A percentile compares a stretch with the other conserved stretches of the same genome.
These are phyloP conservation scores for Esox lucius DNA, from an alignment of 2,797 vertebrate genomes.

Conservation along the genomic window DNA sequence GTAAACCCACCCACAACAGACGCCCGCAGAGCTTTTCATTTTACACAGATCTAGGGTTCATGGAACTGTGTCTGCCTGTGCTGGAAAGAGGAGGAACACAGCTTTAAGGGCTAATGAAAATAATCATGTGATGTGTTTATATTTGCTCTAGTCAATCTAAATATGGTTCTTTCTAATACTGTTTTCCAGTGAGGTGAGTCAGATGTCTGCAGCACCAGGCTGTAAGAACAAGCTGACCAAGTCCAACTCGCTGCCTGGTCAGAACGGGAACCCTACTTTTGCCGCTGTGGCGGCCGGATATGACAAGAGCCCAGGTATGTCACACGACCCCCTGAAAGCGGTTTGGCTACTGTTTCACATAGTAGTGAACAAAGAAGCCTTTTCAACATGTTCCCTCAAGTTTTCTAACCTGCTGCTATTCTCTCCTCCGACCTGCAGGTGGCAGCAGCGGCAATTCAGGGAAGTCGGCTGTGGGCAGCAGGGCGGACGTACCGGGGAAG, in stretches of 20 bases:
- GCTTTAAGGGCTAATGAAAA: not conserved
- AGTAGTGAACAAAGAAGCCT: no score
- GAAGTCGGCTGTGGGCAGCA: slow-evolving; percentile 36
- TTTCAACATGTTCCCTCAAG: not conserved
- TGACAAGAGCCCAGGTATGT: slow-evolving; percentile 83
- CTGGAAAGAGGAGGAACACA: not conserved
- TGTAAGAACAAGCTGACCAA: slow-evolving; percentile 72
- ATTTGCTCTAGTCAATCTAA: not conserved
- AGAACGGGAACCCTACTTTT: slow-evolving; percentile 85
- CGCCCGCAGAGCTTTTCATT: not conserved
- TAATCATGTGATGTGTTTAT: not conserved
- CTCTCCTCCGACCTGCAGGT: slow-evolving; percentile 56
- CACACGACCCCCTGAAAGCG: not conserved
- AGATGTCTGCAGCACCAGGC: slow-evolving; percentile 62
- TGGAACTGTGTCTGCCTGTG: not conserved
- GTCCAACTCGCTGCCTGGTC: slow-evolving; percentile 80
- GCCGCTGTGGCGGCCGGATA: slow-evolving; percentile 85
- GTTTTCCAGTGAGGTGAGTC: slow-evolving; percentile 68
- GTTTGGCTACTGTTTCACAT: no score
- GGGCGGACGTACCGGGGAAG: slow-evolving; percentile 68
- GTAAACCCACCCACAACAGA: slow-evolving; percentile 7
- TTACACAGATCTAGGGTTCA: not conserved
- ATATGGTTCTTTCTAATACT: not conserved
- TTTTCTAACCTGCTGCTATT: not conserved
- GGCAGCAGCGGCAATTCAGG: slow-evolving; percentile 66